phyloP scores from a whole-genome alignment of 2,888 invertebrate genomes.

The Toxonevra muliebris region DNA sequence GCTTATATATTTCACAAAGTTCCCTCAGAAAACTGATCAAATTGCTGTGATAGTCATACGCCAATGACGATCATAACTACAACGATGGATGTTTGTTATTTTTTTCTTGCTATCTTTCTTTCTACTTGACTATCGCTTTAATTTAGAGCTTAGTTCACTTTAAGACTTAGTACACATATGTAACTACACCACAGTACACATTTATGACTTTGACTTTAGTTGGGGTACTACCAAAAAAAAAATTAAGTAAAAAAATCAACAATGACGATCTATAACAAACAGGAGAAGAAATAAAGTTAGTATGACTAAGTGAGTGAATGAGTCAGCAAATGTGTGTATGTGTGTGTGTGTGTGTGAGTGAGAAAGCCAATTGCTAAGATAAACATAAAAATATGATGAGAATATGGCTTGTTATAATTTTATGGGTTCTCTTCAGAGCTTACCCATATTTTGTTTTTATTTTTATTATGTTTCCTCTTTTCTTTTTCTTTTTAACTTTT shows the following conservation, averaged over 20 bases:
- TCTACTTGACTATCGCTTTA: neutral
- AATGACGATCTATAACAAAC: neutral
- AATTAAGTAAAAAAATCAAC: neutral
- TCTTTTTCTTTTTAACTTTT: too few species aligned
- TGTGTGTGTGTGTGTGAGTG: constrained; percentile 3
- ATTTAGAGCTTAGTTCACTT: too few species aligned
- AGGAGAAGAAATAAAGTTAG: neutral
- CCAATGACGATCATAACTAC: constrained; percentile 42
- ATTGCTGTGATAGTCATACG: constrained; percentile 39
- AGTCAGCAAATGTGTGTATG: too few species aligned
- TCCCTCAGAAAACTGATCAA: constrained; percentile 33
- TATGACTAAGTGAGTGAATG: neutral
- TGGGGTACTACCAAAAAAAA: constrained; percentile 19
- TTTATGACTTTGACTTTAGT: constrained; percentile 29
- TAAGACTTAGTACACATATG: too few species aligned
- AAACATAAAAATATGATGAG: constrained; percentile 24
- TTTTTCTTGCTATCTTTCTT: constrained; percentile 19
- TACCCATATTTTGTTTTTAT: neutral
- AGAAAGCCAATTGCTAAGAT: neutral
- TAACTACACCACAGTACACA: neutral
- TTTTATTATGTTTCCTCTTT: constrained; percentile 20
- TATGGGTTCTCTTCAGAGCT: constrained; percentile 17
- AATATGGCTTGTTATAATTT: constrained; percentile 31
- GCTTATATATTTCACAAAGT: too few species aligned
- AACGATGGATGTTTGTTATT: constrained; percentile 21